Evolutionary conservation across 2,797 vertebrate genomes (phyloP), one percentile per base, ranked within the genome.

Genomic region (Pangasius krempfi): DNA sequence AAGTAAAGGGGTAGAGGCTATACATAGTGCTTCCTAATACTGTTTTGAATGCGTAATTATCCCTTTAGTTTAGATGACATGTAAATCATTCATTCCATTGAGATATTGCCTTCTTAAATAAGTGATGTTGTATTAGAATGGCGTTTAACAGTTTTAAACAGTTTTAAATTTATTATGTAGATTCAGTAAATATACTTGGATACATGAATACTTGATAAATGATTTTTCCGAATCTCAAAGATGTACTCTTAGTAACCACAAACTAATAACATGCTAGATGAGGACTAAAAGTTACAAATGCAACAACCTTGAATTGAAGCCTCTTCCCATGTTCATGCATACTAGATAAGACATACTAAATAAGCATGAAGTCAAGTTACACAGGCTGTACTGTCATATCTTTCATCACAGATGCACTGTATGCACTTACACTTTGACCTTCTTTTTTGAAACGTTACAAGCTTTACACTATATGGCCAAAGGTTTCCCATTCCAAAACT

Each of bases 1-100:
- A 68, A 66, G 82, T 84, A 84, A 84, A 68, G 82, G 40, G 33
- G 40, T 33, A 27, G n/a, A 66, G 44, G 82, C 81, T 84, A 84
- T 84, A 84, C 60, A 84, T 84, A 84, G 81, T 50, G 81, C 81
- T 47, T 68, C 82, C 82, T 68, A 84, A 84, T 66, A 84, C 40
- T 66, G 37, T 68, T 66, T 50, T 50, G n/a, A 84, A 68, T 84
- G 18, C 9, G 18, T 68, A 84, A 50, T 84, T 50, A 52, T 68
- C 25, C 52, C 27, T 66, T 68, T 84, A 50, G 27, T 68, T 68
- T 68, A 33, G 27, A 84, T 30, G 62, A 33, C 62, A 68, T 84
- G 80, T 27, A 64, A 44, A 62, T 62, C 58, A 62, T 82, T 82
- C 56, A 82, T 27, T 62, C 25, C 6, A 16, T 2, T 40, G 22